Conservation (phyloP, 2,797 vertebrate species). For the Varecia variegata region DNA sequence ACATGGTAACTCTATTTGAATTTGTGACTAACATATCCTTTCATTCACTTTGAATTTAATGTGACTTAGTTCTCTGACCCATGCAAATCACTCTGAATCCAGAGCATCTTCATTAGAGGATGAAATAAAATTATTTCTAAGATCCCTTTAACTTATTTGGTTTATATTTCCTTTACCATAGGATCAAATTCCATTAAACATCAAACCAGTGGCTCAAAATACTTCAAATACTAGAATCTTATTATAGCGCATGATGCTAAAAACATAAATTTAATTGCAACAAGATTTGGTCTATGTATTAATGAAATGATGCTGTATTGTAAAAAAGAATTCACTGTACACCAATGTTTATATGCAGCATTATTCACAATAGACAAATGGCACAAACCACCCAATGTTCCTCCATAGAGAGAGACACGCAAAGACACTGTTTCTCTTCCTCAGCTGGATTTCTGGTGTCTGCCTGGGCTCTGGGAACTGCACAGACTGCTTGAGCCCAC, state of each 20-base stretch:
- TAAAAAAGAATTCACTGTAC: not conserved
- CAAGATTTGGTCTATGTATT: not conserved
- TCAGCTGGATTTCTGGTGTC: not conserved
- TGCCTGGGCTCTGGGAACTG: not conserved
- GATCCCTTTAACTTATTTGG: not conserved
- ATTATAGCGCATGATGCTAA: not conserved
- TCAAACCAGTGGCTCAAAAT: not conserved
- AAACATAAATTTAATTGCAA: not conserved
- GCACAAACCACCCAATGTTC: not conserved
- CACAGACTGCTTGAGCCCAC: not conserved
- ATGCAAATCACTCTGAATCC: not conserved
- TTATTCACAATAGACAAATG: not conserved
- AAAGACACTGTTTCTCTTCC: not conserved
- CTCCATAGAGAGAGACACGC: not conserved
- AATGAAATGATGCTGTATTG: not conserved
- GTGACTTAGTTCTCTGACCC: not conserved
- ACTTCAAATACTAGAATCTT: not conserved
- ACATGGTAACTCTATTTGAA: not conserved
- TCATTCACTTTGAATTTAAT: conserved; percentile 8
- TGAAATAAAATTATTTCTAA: not conserved
- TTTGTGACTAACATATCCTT: not conserved
- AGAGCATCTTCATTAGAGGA: not conserved
- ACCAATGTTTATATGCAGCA: not conserved
- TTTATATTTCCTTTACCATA: not conserved
- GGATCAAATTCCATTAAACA: not conserved